Evolutionary conservation across 2,113 vertebrate genomes (phyloP).

Genomic region (Platanista minor): DNA sequence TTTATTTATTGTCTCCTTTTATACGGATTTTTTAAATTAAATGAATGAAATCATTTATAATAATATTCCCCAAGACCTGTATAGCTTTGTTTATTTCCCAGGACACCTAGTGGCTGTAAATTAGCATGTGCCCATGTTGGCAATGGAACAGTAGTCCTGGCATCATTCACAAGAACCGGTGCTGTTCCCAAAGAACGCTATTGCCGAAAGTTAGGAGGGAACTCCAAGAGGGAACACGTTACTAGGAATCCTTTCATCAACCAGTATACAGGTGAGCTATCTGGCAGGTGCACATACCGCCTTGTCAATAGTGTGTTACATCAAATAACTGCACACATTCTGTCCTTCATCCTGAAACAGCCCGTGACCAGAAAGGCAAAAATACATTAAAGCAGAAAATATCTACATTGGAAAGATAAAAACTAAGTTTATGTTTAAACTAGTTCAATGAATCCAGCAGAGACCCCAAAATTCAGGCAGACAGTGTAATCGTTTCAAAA

Average conservation of each 20-base stretch:
- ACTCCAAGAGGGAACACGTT: not conserved
- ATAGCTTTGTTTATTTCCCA: not conserved
- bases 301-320: not conserved
- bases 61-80: not conserved
- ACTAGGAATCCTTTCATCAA: conserved; percentile 25
- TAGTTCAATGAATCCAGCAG: not conserved
- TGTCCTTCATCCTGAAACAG: not conserved
- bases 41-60: not conserved
- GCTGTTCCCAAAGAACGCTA: not conserved
- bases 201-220: not conserved
- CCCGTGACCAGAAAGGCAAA: not conserved
- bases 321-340: conserved; percentile 8
- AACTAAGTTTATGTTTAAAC: not conserved
- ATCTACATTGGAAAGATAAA: not conserved
- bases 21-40: not conserved
- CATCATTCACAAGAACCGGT: not conserved
- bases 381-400: conserved; percentile 5
- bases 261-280: not conserved
- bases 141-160: not conserved
- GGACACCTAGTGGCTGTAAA: conserved; percentile 16
- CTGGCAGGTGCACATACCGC: not conserved
- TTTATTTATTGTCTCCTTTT: not conserved
- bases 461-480: not conserved
- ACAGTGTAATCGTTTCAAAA: not conserved
- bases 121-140: conserved; percentile 32